These are phyloP conservation scores for Turnix velox DNA, from an alignment of 2,113 vertebrate genomes.

Conservation along the genomic window DNA sequence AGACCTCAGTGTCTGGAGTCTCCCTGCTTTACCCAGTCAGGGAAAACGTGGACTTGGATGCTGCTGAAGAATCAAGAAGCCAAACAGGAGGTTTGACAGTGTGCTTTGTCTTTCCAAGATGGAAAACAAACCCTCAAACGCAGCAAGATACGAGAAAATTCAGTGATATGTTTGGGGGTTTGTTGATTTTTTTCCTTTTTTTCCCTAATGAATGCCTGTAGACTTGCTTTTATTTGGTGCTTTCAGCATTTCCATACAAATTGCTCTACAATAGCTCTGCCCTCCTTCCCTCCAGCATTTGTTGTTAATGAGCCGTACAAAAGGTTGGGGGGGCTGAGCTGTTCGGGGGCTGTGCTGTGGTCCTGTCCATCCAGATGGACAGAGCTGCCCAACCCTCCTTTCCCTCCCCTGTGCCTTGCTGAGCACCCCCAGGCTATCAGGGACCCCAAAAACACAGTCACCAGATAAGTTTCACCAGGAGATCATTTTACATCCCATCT, in stretches of 20 bases:
- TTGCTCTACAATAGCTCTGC: constrained; percentile 70
- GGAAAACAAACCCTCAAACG: not conserved
- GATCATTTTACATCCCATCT: not conserved
- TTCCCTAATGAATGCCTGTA: constrained; percentile 8
- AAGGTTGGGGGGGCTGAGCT: constrained; percentile 42
- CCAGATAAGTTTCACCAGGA: rapidly evolving
- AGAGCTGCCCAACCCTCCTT: not conserved
- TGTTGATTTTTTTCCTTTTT: too few relatives aligned
- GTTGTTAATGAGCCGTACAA: constrained; percentile 66
- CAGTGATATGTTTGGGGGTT: not conserved
- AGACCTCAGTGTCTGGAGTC: not conserved
- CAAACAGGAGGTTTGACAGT: not conserved
- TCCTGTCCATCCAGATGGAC: not conserved
- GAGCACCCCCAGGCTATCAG: not conserved
- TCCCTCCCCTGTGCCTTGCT: rapidly evolving
- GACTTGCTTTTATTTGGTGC: constrained; percentile 49
- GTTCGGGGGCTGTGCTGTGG: not conserved
- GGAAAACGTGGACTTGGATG: not conserved
- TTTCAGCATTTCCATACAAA: constrained; percentile 77
- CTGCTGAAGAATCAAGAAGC: not conserved
- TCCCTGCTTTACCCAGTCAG: not conserved
- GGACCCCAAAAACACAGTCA: not conserved
- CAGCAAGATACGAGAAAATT: not conserved
- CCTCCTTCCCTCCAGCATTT: constrained; percentile 61
- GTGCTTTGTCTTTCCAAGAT: not conserved